Conservation (phyloP, 2,888 invertebrate genomes). For the Phragmatobia fuliginosa region DNA sequence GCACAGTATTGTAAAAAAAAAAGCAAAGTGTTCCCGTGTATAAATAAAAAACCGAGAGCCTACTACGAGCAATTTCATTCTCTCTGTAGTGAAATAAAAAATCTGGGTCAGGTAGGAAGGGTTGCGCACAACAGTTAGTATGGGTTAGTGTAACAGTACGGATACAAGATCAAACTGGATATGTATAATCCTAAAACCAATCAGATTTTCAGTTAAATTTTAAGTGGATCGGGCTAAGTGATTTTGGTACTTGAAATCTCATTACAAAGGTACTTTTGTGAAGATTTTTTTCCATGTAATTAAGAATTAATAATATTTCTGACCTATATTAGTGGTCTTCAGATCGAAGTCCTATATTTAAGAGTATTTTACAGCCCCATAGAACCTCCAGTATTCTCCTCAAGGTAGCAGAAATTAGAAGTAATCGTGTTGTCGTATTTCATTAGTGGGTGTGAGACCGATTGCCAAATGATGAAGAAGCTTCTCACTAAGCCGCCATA, state of each 20-base stretch:
- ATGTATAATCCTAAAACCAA: constrained; percentile 17
- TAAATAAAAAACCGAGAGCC: constrained; percentile 63
- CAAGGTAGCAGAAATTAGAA: not conserved
- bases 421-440: no score
- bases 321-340: no score
- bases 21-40: constrained; percentile 68
- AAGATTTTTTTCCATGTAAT: not conserved
- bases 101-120: constrained; percentile 79
- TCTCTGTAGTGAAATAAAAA: constrained; percentile 80
- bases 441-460: no score
- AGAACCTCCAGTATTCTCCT: not conserved
- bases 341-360: no score
- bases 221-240: not conserved
- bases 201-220: no score
- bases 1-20: constrained; percentile 63
- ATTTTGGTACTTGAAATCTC: not conserved
- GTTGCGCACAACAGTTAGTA: constrained; percentile 62
- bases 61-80: constrained; percentile 83
- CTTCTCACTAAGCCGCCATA: no score
- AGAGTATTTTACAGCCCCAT: not conserved
- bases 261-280: no score
- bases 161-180: constrained; percentile 54
- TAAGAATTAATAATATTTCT: not conserved
- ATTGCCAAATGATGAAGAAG: no score
- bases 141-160: constrained; percentile 52